Evolutionary conservation across 2,797 vertebrate species (phyloP), one percentile per base, ranked within the genome.

Genomic region (Harpagifer antarcticus): DNA sequence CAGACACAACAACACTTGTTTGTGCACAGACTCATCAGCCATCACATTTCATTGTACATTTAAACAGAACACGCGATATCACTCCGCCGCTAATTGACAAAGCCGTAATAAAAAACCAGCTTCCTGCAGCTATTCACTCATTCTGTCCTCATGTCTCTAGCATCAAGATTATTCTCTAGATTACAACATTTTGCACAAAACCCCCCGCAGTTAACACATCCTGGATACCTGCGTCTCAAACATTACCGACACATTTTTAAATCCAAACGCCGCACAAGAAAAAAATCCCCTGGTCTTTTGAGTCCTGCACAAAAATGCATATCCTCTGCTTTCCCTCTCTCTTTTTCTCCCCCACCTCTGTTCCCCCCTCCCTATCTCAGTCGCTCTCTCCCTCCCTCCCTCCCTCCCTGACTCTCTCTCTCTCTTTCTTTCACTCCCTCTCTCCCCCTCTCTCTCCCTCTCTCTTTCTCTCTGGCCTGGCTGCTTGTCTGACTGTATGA

Each of bases 401-500:
- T 31, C 50, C 5, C 80, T 9, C 17, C 9, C 47, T 17, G 75
- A 60, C 73, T 60, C 78, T n/a, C 47, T 48, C 17, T 48, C 77
- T 60, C 73, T 60, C 68, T 44, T 77, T 58, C 55, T 4, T 68
- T 16, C 49, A 2, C 72, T 40, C 69, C 16, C 76, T 42, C 70
- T 44, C 81, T 19, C 79, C n/a, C 78, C 9, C 84, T 48, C 80
- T n/a, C 59, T 4, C 80, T 9, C 78, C 9, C 84, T 48, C 80
- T n/a, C 59, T 4, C 80, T 9, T 90, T 85, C 92, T 33, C 91
- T 87, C 90, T 89, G 93, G 84, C 93, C 94, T 93, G 89, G 88
- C 93, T 90, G 93, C 83, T 94, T 94, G 90, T 90, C 95, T 96
- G 95, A 93, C 95, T 95, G 93, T 95, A 96, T 96, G 96, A 96